phyloP scores from a whole-genome alignment of 2,113 vertebrate species.

The Hippolais icterina region DNA sequence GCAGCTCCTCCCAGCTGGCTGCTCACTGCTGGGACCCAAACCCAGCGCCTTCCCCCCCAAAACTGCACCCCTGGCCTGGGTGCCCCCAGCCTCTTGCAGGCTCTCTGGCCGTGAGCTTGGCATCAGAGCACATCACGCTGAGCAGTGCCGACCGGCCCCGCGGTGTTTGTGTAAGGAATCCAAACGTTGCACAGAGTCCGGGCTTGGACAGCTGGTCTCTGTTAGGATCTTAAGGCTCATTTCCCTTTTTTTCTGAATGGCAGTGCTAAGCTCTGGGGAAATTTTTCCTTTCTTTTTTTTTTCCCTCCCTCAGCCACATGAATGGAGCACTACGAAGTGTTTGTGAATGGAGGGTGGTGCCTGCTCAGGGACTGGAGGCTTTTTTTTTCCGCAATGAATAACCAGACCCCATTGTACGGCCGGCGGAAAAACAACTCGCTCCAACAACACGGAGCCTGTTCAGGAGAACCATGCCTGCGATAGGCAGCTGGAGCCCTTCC shows the following conservation, averaged over 20 bases:
- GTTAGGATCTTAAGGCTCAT: conserved; percentile 55
- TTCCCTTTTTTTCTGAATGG: conserved; percentile 65
- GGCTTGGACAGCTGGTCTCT: conserved; percentile 72
- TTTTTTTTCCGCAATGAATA: conserved; percentile 76
- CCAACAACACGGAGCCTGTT: conserved; percentile 78
- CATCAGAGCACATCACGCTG: neutral
- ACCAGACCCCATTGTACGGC: conserved; percentile 77
- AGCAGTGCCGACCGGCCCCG: neutral
- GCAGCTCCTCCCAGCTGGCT: neutral
- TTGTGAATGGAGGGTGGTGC: conserved; percentile 82
- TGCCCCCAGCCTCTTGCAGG: neutral
- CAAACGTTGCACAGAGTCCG: conserved; percentile 57
- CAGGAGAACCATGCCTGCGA: conserved; percentile 58
- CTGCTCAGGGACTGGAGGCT: conserved; percentile 51
- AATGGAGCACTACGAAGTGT: conserved; percentile 78
- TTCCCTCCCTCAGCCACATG: neutral
- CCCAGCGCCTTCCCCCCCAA: fast-evolving
- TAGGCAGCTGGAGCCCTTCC: conserved; percentile 75
- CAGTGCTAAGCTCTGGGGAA: conserved; percentile 25
- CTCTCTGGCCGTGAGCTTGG: neutral
- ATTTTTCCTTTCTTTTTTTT: conserved; percentile 11
- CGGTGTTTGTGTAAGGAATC: conserved; percentile 70
- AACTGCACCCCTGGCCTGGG: fast-evolving
- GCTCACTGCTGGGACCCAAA: fast-evolving
- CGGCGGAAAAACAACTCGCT: conserved; percentile 75